Conservation (phyloP, 2,113 vertebrate species). For the Labeo catla region DNA sequence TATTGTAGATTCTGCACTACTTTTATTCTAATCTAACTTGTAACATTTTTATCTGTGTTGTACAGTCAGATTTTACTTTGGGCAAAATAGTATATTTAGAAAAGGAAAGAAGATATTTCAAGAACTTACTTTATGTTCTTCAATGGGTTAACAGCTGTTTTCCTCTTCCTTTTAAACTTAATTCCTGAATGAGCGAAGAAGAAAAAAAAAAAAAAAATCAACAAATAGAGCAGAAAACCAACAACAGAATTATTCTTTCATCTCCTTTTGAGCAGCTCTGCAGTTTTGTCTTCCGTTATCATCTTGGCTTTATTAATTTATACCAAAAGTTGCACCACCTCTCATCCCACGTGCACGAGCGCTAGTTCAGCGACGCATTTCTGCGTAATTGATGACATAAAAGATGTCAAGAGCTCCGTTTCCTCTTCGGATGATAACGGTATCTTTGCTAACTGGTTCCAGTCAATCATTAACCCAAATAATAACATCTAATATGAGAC, state of each 20-base stretch:
- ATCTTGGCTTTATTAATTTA: conserved; percentile 33
- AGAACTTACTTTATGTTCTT: neutral
- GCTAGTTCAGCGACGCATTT: neutral
- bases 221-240: neutral
- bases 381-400: conserved; percentile 12
- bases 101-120: neutral
- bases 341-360: conserved; percentile 10
- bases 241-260: neutral
- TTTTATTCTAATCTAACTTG: neutral
- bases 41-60: neutral
- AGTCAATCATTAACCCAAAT: conserved; percentile 44
- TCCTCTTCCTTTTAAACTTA: neutral
- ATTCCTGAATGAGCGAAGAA: too few relatives aligned
- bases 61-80: neutral
- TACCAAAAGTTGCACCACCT: conserved; percentile 12
- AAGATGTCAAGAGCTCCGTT: neutral
- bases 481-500: neutral
- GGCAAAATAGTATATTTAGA: neutral
- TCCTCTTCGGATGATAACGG: conserved; percentile 19
- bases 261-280: neutral
- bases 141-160: neutral
- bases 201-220: neutral
- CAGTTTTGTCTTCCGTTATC: neutral
- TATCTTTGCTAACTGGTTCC: conserved; percentile 15
- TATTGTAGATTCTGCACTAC: neutral